These are phyloP conservation scores for Rhynchonycteris naso DNA, from an alignment of 2,797 vertebrate genomes.

Conservation along the genomic window DNA sequence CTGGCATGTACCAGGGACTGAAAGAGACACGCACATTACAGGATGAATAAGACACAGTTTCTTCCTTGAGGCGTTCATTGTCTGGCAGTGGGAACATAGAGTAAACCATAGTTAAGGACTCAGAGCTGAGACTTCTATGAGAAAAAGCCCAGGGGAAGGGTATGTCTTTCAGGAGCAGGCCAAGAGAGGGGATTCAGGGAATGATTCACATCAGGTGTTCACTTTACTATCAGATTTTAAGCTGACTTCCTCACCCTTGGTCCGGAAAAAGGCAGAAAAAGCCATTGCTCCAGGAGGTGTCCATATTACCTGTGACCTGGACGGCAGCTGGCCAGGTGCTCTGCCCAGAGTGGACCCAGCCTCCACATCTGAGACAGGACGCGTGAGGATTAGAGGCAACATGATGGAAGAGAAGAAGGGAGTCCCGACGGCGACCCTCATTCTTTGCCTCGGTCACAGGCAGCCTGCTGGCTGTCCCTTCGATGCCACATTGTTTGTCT, in stretches of 20 bases:
- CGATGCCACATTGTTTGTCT: neutral
- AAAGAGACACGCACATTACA: neutral
- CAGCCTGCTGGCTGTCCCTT: neutral
- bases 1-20: neutral
- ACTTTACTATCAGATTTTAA: neutral
- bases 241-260: neutral
- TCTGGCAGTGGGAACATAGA: neutral
- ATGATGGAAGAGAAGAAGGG: neutral
- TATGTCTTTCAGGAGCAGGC: neutral
- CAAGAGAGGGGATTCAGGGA: neutral
- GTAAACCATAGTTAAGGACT: neutral
- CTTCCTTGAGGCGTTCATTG: neutral
- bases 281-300: rapidly evolving
- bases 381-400: neutral
- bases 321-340: too few relatives aligned
- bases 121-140: neutral
- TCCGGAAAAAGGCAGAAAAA: neutral
- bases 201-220: neutral
- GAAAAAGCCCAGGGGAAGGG: neutral
- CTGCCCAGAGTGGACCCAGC: neutral
- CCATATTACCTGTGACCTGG: neutral
- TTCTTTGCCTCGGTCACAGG: neutral
- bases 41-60: neutral
- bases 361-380: neutral
- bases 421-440: neutral